These are phyloP conservation scores for Scortum barcoo DNA, from an alignment of 2,113 vertebrate species.

Conservation along the genomic window DNA sequence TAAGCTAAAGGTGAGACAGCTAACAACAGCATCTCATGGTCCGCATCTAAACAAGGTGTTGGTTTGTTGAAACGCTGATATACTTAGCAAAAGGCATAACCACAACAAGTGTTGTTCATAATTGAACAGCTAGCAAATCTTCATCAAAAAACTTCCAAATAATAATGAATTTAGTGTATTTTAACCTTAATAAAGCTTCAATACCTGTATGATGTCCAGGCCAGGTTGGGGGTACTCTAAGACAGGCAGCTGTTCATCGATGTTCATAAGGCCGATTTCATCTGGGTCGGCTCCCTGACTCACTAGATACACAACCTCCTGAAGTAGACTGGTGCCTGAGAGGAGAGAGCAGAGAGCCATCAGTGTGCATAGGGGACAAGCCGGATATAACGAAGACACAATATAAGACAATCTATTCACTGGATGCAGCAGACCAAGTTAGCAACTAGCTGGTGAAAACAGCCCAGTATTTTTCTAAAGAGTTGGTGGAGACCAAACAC, in stretches of 20 bases:
- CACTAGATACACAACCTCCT: slow-evolving; percentile 97
- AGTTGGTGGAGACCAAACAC: too few species aligned
- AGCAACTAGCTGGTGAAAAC: too few species aligned
- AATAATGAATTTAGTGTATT: background rate
- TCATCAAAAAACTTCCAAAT: background rate
- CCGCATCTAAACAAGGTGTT: background rate
- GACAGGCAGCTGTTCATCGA: slow-evolving; percentile 97
- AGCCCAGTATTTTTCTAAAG: too few species aligned
- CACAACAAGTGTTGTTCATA: background rate
- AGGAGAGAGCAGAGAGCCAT: background rate
- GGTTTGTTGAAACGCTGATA: background rate
- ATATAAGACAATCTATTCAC: background rate
- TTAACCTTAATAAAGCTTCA: background rate
- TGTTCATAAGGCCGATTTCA: slow-evolving; percentile 98
- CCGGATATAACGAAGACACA: background rate
- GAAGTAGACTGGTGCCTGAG: slow-evolving; percentile 94
- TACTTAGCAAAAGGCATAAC: background rate
- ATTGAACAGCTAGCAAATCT: background rate
- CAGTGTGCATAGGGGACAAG: background rate
- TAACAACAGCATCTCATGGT: background rate
- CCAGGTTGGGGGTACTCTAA: slow-evolving; percentile 97
- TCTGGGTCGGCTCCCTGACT: slow-evolving; percentile 98
- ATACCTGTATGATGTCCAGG: slow-evolving; percentile 97
- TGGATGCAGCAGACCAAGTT: background rate
- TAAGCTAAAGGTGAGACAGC: background rate